A percentile compares a stretch with the other conserved stretches of the same genome.
Conservation (phyloP, 2,888 invertebrate species). For the Drosophila melanosoma region DNA sequence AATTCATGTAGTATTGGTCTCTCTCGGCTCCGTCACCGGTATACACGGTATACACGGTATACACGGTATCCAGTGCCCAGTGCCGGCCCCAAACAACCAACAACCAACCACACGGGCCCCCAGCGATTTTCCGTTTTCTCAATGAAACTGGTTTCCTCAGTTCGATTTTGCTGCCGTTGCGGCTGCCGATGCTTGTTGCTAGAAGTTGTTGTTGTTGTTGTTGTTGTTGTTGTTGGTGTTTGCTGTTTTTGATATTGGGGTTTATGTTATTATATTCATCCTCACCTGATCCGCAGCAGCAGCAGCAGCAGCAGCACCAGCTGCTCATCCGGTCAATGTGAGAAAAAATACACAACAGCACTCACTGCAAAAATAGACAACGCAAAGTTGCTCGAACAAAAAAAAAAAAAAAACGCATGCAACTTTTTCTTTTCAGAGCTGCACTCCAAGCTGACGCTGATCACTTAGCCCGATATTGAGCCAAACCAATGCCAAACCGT, state of each 20-base stretch:
- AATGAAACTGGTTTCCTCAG: constrained; percentile 84
- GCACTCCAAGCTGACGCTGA: constrained; percentile 67
- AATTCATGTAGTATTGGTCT: constrained; percentile 75
- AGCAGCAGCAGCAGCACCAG: constrained; percentile 71
- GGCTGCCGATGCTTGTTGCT: constrained; percentile 45
- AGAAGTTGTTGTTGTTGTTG: constrained; percentile 26
- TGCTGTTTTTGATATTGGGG: constrained; percentile 79
- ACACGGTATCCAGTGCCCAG: constrained; percentile 15
- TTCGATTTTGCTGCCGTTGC: constrained; percentile 54
- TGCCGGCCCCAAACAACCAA: constrained; percentile 12
- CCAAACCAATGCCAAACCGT: constrained; percentile 13
- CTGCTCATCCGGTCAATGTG: constrained; percentile 82
- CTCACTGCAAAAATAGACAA: constrained; percentile 59
- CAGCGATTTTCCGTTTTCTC: constrained; percentile 81
- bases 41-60: constrained; percentile 6
- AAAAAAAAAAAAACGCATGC: constrained; percentile 54
- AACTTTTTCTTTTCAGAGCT: constrained; percentile 72
- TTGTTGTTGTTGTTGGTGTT: constrained; percentile 79
- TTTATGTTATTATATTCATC: constrained; percentile 82
- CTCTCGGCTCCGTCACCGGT: constrained; percentile 10
- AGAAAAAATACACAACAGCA: constrained; percentile 64
- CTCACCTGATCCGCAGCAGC: constrained; percentile 83
- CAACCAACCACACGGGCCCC: constrained; percentile 42
- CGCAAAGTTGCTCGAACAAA: constrained; percentile 39
- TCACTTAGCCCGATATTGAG: constrained; percentile 74